A percentile compares a stretch with the other conserved stretches of the same genome.
phyloP scores from a whole-genome alignment of 2,888 invertebrate genomes.

The Pachymerium ferrugineum region DNA sequence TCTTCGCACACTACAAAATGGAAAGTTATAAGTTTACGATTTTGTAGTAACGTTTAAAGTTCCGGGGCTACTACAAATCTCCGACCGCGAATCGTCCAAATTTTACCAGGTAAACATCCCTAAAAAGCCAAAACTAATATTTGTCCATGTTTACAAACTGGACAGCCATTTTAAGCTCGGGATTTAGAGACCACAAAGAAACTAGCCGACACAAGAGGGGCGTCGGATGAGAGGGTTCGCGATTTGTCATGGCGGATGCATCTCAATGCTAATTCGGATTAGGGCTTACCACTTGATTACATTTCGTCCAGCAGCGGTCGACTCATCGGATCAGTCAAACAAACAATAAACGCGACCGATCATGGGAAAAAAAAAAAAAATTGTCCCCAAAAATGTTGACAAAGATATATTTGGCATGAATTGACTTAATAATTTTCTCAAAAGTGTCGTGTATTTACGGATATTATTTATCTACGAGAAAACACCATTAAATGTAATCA shows the following conservation, averaged over 20 bases:
- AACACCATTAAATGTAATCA: too few relatives aligned
- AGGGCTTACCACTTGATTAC: slow-evolving; percentile 22
- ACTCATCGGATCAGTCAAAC: slow-evolving; percentile 25
- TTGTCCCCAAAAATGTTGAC: background rate
- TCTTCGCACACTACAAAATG: too few relatives aligned
- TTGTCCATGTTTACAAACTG: background rate
- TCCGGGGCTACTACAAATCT: too few relatives aligned
- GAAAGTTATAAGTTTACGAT: too few relatives aligned
- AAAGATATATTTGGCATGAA: too few relatives aligned
- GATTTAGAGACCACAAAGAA: background rate
- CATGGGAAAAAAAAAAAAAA: background rate
- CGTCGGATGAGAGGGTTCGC: background rate
- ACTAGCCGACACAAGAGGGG: background rate
- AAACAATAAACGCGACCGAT: background rate
- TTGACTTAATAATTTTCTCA: too few relatives aligned
- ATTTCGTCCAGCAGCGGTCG: slow-evolving; percentile 24
- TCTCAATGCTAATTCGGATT: slow-evolving; percentile 24
- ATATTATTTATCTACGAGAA: too few relatives aligned
- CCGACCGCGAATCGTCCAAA: too few relatives aligned
- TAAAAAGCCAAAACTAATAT: slow-evolving; percentile 8
- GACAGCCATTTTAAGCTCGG: slow-evolving; percentile 8
- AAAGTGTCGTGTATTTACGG: too few relatives aligned
- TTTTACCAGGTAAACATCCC: too few relatives aligned
- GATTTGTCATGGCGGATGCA: slow-evolving; percentile 1
- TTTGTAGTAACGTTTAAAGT: too few relatives aligned